Evolutionary conservation across 2,113 vertebrate genomes (phyloP).

Genomic region (Entomyzon cyanotis): DNA sequence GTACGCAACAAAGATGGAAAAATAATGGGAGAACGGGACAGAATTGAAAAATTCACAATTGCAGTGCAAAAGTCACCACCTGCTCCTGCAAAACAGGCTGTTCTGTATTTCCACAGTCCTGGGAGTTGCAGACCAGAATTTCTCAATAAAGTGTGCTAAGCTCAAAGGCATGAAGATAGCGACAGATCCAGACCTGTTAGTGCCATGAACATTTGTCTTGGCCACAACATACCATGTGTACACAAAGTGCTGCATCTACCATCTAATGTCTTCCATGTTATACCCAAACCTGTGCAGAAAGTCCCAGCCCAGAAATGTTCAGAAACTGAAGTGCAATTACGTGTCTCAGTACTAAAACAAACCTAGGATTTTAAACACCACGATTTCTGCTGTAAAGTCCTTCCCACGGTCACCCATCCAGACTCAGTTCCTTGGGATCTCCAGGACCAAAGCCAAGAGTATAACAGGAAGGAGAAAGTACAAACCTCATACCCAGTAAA

Average conservation of each 20-base stretch:
- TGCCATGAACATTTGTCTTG: conserved; percentile 45
- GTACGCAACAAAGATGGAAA: neutral
- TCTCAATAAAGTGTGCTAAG: conserved; percentile 56
- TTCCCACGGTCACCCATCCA: neutral
- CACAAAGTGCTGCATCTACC: neutral
- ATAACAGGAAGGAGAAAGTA: neutral
- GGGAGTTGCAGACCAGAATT: conserved; percentile 44
- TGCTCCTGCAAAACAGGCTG: conserved; percentile 9
- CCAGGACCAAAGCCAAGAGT: neutral
- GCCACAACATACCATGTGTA: neutral
- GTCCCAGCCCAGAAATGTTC: neutral
- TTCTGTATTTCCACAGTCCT: conserved; percentile 44
- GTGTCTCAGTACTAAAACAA: neutral
- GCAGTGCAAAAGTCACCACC: neutral
- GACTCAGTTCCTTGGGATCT: neutral
- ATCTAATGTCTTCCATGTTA: neutral
- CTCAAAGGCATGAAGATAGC: conserved; percentile 51
- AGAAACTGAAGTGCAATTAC: neutral
- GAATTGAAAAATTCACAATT: neutral
- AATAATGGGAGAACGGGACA: neutral
- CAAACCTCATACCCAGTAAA: conserved; percentile 53
- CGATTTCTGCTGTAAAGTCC: neutral
- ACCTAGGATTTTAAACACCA: neutral
- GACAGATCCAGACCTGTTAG: conserved; percentile 72
- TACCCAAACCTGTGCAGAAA: neutral